Percentiles rank a stretch among this genome's conserved stretches.
Conservation (phyloP, 2,113 vertebrate species). For the Lepisosteus oculatus region DNA sequence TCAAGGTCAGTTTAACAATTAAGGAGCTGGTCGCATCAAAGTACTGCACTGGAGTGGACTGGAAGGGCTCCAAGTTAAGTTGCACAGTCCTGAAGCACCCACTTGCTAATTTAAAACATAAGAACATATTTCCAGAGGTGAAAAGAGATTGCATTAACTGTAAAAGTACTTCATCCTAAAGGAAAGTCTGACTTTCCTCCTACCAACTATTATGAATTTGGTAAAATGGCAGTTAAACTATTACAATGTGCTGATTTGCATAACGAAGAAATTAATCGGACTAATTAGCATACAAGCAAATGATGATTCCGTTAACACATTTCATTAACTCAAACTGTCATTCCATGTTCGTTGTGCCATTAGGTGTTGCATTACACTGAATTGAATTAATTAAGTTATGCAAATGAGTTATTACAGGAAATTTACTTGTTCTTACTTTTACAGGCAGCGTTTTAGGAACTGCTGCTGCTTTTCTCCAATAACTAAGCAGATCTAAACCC, state of each 20-base stretch:
- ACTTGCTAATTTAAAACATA: too few relatives aligned
- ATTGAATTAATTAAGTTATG: constrained; percentile 77
- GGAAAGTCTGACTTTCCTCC: too few relatives aligned
- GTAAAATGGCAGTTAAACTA: constrained; percentile 48
- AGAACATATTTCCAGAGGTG: too few relatives aligned
- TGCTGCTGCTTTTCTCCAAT: constrained; percentile 22
- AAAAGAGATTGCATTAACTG: too few relatives aligned
- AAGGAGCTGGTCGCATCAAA: too few relatives aligned
- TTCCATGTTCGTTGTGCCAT: constrained; percentile 69
- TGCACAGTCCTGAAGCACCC: too few relatives aligned
- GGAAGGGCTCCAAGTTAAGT: too few relatives aligned
- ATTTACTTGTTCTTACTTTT: constrained; percentile 48
- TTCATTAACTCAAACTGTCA: constrained; percentile 82
- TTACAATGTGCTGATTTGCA: constrained; percentile 75
- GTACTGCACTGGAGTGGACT: too few relatives aligned
- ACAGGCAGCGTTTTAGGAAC: constrained; percentile 34
- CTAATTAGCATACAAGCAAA: constrained; percentile 83
- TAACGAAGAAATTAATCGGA: constrained; percentile 76
- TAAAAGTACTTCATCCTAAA: too few relatives aligned
- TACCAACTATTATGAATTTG: background rate
- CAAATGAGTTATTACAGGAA: constrained; percentile 63
- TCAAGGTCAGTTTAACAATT: too few relatives aligned
- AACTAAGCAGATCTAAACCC: constrained; percentile 47
- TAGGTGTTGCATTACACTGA: constrained; percentile 77
- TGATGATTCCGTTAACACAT: constrained; percentile 82